Evolutionary conservation across 2,888 invertebrate species (phyloP).

Genomic region (Leptarthrus brevirostris): DNA sequence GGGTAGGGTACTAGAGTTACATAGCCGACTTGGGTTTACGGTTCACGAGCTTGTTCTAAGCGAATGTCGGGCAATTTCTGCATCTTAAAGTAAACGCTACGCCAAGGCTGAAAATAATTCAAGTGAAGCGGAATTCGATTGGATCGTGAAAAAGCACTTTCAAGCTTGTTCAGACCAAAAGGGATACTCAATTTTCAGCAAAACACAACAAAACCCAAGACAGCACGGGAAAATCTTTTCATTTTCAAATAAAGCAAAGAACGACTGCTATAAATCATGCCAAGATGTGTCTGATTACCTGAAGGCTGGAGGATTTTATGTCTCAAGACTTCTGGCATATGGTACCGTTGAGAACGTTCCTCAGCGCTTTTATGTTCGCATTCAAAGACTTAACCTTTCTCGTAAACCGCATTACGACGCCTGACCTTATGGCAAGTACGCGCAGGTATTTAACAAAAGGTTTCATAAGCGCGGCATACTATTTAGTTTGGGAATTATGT

Average conservation of each 20-base stretch:
- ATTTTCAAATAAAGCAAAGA: no score
- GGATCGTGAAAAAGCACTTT: slow-evolving; percentile 5
- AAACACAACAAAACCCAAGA: not conserved
- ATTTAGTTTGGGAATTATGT: no score
- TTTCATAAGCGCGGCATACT: slow-evolving; percentile 13
- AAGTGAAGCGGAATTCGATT: slow-evolving; percentile 23
- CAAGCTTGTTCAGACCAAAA: not conserved
- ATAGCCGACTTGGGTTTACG: slow-evolving; percentile 32
- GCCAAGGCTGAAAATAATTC: slow-evolving; percentile 4
- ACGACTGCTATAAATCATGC: slow-evolving; percentile 7
- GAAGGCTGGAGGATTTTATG: slow-evolving; percentile 2
- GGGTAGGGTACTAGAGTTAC: slow-evolving; percentile 39
- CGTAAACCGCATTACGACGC: slow-evolving; percentile 4
- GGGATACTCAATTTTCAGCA: not conserved
- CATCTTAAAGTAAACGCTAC: not conserved
- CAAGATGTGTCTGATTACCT: slow-evolving; percentile 7
- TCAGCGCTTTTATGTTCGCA: not conserved
- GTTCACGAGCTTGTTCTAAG: slow-evolving; percentile 36
- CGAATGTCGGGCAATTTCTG: slow-evolving; percentile 32
- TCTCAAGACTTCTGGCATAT: not conserved
- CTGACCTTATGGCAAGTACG: slow-evolving; percentile 34
- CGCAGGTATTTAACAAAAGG: slow-evolving; percentile 13
- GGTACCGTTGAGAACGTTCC: slow-evolving; percentile 1
- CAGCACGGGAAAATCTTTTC: slow-evolving; percentile 3
- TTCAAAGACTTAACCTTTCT: slow-evolving; percentile 18